phyloP scores from a whole-genome alignment of 2,113 vertebrate genomes.

The Proterorhinus semilunaris region DNA sequence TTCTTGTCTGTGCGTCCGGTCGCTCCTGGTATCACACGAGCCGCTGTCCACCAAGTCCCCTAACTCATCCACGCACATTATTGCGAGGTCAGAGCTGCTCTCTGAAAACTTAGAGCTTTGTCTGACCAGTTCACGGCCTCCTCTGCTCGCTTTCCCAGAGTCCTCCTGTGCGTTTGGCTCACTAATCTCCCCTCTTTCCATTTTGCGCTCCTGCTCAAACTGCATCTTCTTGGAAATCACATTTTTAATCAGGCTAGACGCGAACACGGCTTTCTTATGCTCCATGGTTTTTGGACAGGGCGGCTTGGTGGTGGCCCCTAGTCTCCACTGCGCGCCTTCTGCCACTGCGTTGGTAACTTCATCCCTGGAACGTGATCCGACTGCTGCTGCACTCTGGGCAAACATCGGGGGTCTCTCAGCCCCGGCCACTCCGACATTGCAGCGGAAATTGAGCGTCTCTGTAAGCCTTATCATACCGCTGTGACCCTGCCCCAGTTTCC shows the following conservation, averaged over 20 bases:
- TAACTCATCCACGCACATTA: conserved; percentile 72
- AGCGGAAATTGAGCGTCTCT: conserved; percentile 82
- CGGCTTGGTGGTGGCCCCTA: conserved; percentile 59
- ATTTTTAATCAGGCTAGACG: conserved; percentile 92
- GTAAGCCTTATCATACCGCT: conserved; percentile 81
- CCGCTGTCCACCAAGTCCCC: conserved; percentile 69
- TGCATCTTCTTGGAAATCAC: conserved; percentile 98
- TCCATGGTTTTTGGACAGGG: conserved; percentile 72
- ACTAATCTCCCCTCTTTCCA: conserved; percentile 91
- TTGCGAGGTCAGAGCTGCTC: conserved; percentile 77
- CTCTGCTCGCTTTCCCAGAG: conserved; percentile 49
- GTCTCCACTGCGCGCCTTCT: conserved; percentile 52
- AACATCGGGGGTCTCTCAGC: conserved; percentile 66
- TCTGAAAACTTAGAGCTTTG: conserved; percentile 83
- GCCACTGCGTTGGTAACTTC: conserved; percentile 76
- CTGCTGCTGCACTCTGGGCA: conserved; percentile 59
- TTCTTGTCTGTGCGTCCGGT: conserved; percentile 57
- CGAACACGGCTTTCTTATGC: conserved; percentile 88
- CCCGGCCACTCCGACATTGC: conserved; percentile 73
- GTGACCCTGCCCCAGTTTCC: conserved; percentile 71
- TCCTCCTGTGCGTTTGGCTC: conserved; percentile 76
- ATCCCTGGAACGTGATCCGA: conserved; percentile 78
- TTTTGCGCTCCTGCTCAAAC: conserved; percentile 92
- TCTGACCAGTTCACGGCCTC: conserved; percentile 69
- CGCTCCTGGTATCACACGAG: conserved; percentile 77